Evolutionary conservation across 2,113 vertebrate species (phyloP), one percentile per base, ranked within the genome.

Genomic region (Cyprinus carpio): DNA sequence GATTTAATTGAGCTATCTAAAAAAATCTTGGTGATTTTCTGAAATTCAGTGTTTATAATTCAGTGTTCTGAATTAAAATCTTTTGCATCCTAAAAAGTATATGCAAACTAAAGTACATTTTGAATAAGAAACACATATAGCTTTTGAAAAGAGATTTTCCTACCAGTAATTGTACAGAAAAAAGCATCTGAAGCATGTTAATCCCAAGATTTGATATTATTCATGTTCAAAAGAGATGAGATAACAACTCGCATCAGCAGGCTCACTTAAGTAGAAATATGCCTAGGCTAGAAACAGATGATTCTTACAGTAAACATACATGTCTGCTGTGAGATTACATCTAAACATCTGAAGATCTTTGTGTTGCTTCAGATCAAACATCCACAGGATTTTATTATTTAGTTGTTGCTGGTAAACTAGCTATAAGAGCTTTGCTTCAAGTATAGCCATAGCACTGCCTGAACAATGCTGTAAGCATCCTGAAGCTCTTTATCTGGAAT

Each of bases 401-500:
- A 65, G 34, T 25, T 80, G 34, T 80, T 23, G 34, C 51, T 58
- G 29, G 34, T 37, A 79, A 79, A 60, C 54, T 79, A 65, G 25
- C 56, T 60, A n/a, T n/a, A 60, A n/a, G 56, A 60, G 56, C 56
- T 60, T 72, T 25, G 64, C 49, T 46, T 81, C 20, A 62, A 60
- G 84, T 31, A 37, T 76, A 49, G 75, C 7, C 27, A 9, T 16
- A 40, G 40, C 71, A 4, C 64, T 75, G 31, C 16, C 27, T 60
- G 31, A 74, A 86, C 87, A 86, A 81, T 75, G 71, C 34, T 25
- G 7, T 82, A 85, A 56, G 23, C 64, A 76, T 49, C 64, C 75
- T 81, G 81, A 84, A 74, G 75, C 75, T 29, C 69, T 84, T 87
- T 64, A 81, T 84, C 60, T 34, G 15, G 15, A 81, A 56, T 65